Percentiles rank a stretch among this genome's conserved stretches.
These are phyloP conservation scores for Alces alces DNA, from an alignment of 2,113 vertebrate genomes.

Conservation along the genomic window DNA sequence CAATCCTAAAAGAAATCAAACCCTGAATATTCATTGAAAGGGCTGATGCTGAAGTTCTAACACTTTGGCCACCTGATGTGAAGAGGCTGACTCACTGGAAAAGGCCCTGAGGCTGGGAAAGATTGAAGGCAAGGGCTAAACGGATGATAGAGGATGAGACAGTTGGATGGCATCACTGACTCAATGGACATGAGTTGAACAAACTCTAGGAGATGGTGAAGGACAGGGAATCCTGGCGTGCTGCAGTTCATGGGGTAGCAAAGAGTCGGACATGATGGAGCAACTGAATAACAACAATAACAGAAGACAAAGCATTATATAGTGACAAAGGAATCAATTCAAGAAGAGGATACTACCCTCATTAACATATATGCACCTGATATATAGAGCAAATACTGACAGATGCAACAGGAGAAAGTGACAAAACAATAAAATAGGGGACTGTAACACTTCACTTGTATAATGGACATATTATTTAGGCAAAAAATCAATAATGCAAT, in stretches of 20 bases:
- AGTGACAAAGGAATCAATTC: neutral
- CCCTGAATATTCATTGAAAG: neutral
- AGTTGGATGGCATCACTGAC: neutral
- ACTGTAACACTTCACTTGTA: neutral
- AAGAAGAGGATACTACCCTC: neutral
- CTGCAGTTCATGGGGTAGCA: neutral
- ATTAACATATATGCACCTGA: neutral
- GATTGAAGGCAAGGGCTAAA: neutral
- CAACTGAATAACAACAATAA: neutral
- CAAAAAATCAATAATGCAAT: neutral
- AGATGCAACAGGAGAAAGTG: neutral
- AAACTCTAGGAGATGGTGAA: neutral
- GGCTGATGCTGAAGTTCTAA: neutral
- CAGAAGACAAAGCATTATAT: neutral
- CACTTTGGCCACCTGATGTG: neutral
- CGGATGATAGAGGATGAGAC: neutral
- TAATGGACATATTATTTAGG: neutral
- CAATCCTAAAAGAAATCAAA: neutral
- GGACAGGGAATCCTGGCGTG: neutral
- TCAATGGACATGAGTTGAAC: neutral
- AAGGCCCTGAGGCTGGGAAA: neutral
- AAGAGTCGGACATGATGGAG: rapidly evolving
- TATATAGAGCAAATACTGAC: neutral
- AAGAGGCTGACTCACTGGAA: neutral
- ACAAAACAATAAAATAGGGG: neutral